Base-by-base conservation (phyloP, 2,113 vertebrate genomes). In the Leiothrix lutea region DNA sequence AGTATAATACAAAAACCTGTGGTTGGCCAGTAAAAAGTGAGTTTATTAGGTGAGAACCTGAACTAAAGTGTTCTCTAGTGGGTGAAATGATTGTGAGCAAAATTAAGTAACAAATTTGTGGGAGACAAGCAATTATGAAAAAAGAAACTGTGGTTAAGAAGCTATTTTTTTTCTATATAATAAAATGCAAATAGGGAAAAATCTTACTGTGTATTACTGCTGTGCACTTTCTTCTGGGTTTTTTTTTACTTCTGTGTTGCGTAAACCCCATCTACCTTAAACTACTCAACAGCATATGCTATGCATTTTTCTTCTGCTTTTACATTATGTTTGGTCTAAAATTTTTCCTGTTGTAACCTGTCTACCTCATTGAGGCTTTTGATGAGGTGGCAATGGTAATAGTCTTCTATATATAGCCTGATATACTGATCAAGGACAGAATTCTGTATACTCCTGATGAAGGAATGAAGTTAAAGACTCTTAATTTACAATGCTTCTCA, bases 101-200 rank as follows among this genome's bases (percentile, higher is more conserved):
- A 91, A 75, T 91, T 64, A 92, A 67, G 8, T 87, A 47, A 70
- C 23, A 62, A 47, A 81, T 93, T 48, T 75, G 70, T 75, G 48
- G 80, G 57, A 78, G 78, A 65, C 24, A 82, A 80, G 15, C 0
- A 0, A 36, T 45, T 72, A 65, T 23, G n/a, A 31, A 51, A 92
- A 91, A 75, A 47, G 4, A 84, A 70, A 24, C 36, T 56, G 10
- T 80, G 45, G 64, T 69, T 69, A 67, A 33, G 40, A 74, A 78
- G 5, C 14, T 48, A 0, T 10, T 29, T 66, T 87, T 62, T 53
- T 48, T 48, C 33, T 70, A 12, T 44, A 26, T 57, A 58, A 66
- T 86, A 62, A 66, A 86, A 78, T 65, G 25, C 23, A 92, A 82
- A 13, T 33, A 53, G 19, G 25, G 9, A 42, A 69, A 73, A 77